Conservation (phyloP, 2,113 vertebrate genomes). For the Notarius quadriscutis region DNA sequence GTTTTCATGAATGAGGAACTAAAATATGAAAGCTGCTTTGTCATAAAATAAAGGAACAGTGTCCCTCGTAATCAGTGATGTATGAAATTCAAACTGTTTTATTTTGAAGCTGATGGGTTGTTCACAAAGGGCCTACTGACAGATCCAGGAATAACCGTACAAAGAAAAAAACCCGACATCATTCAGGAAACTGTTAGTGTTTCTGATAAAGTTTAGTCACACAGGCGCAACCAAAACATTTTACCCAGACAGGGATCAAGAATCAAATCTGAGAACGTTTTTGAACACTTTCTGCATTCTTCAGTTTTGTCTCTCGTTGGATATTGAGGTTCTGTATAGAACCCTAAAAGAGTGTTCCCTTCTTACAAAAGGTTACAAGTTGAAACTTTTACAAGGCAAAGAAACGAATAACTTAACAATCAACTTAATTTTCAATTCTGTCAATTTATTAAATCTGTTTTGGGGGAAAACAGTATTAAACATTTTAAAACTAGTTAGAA, state of each 20-base stretch:
- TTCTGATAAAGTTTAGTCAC: background rate
- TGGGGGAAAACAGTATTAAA: too few species aligned
- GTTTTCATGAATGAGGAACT: background rate
- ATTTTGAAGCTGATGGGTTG: background rate
- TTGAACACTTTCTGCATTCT: too few species aligned
- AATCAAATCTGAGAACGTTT: background rate
- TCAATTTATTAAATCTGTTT: too few species aligned
- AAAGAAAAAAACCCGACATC: background rate
- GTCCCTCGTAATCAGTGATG: background rate
- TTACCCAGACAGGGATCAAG: background rate
- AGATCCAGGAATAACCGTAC: background rate
- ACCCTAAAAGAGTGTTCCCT: too few species aligned
- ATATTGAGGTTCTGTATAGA: too few species aligned
- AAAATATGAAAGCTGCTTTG: background rate
- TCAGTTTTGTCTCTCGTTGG: too few species aligned
- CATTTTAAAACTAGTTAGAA: too few species aligned
- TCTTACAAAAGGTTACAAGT: too few species aligned
- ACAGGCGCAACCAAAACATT: background rate
- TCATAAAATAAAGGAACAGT: background rate
- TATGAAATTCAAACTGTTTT: background rate
- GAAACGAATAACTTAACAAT: too few species aligned
- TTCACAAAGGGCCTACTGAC: background rate
- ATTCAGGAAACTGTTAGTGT: background rate
- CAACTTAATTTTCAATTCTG: too few species aligned
- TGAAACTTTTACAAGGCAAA: too few species aligned